These are phyloP conservation scores for Bruchidius siliquastri DNA, from an alignment of 2,888 invertebrate species.

Conservation along the genomic window DNA sequence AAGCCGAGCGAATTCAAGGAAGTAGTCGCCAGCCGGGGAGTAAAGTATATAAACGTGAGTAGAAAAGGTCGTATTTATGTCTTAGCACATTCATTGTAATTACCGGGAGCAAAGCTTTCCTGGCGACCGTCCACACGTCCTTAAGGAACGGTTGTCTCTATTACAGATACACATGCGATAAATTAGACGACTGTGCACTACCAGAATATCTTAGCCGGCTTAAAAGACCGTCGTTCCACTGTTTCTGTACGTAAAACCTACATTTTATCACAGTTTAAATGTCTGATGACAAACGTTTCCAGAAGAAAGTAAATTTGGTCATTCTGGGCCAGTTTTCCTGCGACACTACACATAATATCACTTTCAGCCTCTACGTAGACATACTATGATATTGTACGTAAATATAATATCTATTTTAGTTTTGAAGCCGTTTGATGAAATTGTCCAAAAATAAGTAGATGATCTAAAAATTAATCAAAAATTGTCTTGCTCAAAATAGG, in stretches of 20 bases:
- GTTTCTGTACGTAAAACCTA: conserved; percentile 9
- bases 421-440: no score
- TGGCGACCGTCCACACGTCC: conserved; percentile 45
- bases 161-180: conserved; percentile 41
- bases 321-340: no score
- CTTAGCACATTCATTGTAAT: conserved; percentile 41
- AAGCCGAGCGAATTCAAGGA: not conserved
- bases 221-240: conserved; percentile 21
- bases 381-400: no score
- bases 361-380: no score
- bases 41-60: conserved; percentile 24
- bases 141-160: conserved; percentile 42
- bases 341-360: no score
- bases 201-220: conserved; percentile 39
- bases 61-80: conserved; percentile 30
- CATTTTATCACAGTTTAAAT: conserved; percentile 8
- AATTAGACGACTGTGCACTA: conserved; percentile 35
- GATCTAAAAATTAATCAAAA: no score
- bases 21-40: conserved; percentile 6
- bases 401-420: no score
- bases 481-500: no score
- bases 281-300: no score
- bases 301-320: no score
- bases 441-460: no score
- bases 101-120: conserved; percentile 40